Evolutionary conservation across 1,140 invertebrate genomes (phyloP), one percentile per base, ranked within the genome.

Genomic region (Drosophila ironensis): DNA sequence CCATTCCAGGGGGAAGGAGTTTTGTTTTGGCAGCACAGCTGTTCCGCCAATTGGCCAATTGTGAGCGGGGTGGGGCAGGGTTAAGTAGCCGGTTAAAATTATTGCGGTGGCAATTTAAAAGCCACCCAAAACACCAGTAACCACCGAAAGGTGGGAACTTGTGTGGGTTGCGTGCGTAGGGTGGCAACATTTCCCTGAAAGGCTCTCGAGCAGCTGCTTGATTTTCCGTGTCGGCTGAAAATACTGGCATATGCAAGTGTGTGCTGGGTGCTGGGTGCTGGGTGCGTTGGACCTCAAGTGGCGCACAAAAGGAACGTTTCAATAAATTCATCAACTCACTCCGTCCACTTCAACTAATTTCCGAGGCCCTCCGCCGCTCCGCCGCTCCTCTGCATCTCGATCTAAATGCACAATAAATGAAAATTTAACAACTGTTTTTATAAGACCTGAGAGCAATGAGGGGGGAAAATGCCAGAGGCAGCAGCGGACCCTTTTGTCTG

Each of bases 401-500:
- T 64, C 33, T 82, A 84, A 82, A 82, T 82, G 78, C 50, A 73
- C 69, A 78, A 74, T 84, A 84, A 84, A 84, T 84, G 78, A 69
- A 86, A 84, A 84, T 78, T 72, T 84, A 84, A 84, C 78, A 84
- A 84, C 78, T 84, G 78, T 78, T 84, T 78, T 82, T 72, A 40
- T 42, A 52, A 59, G 51, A 37, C 54, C 37, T n/a, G 11, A 20
- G 19, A 42, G n/a, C n/a, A 35, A 33, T 14, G 5, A 33, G 28
- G n/a, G 1, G 27, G 35, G 47, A 24, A 51, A 50, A 38, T 61
- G 22, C 44, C 54, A 20, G 37, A 53, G 54, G 42, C 12, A 28
- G 5, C 5, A 17, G 27, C 37, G 19, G 48, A 12, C 61, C 50
- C 54, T 63, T 44, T 66, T 30, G 25, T 48, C 22, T 48, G 78